Conservation (phyloP, 2,888 invertebrate species). For the Andrena praecox region DNA sequence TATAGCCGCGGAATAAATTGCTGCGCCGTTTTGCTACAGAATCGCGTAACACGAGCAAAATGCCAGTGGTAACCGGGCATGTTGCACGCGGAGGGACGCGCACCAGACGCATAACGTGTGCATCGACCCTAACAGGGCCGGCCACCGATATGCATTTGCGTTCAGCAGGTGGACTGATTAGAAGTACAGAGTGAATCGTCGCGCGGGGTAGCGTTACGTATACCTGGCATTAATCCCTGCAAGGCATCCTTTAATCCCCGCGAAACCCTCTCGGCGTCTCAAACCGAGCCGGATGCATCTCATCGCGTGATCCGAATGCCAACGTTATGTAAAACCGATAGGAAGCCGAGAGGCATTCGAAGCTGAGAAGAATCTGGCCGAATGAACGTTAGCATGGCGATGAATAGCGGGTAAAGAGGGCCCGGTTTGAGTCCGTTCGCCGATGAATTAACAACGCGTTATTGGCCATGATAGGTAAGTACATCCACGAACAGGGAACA, state of each 20-base stretch:
- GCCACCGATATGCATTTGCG: slow-evolving; percentile 16
- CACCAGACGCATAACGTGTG: slow-evolving; percentile 20
- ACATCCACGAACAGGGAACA: not conserved
- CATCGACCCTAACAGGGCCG: slow-evolving; percentile 8
- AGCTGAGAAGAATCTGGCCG: not conserved
- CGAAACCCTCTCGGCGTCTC: not conserved
- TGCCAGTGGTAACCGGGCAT: not conserved
- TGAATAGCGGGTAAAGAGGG: not conserved
- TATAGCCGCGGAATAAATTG: slow-evolving; percentile 43
- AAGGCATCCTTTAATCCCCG: not conserved
- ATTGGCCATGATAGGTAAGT: not conserved
- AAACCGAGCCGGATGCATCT: not conserved
- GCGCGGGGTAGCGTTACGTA: not conserved
- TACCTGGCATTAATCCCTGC: slow-evolving; percentile 6
- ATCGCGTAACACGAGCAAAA: slow-evolving; percentile 38
- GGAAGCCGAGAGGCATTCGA: not conserved
- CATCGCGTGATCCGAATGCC: slow-evolving; percentile 1
- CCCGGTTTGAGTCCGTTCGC: too few relatives aligned
- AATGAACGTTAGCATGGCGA: too few relatives aligned
- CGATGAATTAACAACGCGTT: not conserved
- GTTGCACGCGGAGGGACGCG: not conserved
- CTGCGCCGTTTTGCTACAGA: slow-evolving; percentile 36
- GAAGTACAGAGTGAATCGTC: slow-evolving; percentile 20
- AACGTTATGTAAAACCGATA: slow-evolving; percentile 7
- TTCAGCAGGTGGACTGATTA: slow-evolving; percentile 36